Conservation (phyloP, 2,113 vertebrate species). For the Zosterops hypoxanthus region DNA sequence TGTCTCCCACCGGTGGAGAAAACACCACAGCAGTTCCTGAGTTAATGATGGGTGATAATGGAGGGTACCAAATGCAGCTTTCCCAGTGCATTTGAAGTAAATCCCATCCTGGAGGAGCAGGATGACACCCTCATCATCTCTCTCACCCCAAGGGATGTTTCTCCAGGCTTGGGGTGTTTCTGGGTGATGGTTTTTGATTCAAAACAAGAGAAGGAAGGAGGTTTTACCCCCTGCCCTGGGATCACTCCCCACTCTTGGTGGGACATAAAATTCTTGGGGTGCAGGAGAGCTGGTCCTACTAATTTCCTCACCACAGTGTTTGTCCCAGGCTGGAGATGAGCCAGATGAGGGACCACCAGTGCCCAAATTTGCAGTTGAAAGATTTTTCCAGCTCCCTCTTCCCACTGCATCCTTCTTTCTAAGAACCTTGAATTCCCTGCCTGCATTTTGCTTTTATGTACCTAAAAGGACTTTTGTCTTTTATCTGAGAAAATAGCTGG, state of each 20-base stretch:
- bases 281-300: neutral
- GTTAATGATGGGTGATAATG: neutral
- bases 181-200: neutral
- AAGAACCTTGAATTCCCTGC: constrained; percentile 50
- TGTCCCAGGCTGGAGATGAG: neutral
- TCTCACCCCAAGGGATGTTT: neutral
- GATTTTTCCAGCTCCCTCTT: neutral
- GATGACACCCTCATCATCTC: neutral
- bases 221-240: neutral
- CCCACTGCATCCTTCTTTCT: neutral
- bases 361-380: neutral
- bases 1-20: rapidly evolving
- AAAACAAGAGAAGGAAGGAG: neutral
- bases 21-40: neutral
- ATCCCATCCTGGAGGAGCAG: neutral
- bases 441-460: constrained; percentile 47
- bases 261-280: neutral
- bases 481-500: constrained; percentile 69
- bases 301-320: rapidly evolving
- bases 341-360: neutral
- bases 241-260: neutral
- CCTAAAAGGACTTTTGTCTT: constrained; percentile 69
- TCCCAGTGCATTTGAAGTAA: neutral
- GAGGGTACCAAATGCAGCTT: neutral
- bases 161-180: neutral